These are phyloP conservation scores for Hypotaenidia philippensis DNA, from an alignment of 2,797 vertebrate species.

Conservation along the genomic window DNA sequence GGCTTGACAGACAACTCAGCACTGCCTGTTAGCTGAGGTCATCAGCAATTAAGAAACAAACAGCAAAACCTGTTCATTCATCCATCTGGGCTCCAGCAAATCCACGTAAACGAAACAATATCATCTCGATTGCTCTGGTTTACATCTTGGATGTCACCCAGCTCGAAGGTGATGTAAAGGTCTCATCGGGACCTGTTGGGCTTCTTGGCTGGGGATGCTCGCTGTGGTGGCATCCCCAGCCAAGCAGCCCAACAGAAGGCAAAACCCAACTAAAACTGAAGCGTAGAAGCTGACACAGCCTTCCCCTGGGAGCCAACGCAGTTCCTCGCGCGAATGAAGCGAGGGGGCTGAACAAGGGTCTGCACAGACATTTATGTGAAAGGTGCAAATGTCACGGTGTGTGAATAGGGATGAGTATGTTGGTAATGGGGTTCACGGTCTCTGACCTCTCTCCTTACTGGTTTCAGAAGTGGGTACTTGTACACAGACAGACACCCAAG, in stretches of 20 bases:
- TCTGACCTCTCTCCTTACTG: background rate
- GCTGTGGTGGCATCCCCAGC: background rate
- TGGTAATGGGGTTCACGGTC: rapidly evolving
- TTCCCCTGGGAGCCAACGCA: background rate
- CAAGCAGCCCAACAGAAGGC: background rate
- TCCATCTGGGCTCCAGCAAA: background rate
- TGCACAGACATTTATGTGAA: background rate
- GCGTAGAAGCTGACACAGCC: background rate
- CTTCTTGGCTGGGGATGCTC: too few species aligned
- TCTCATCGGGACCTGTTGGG: background rate
- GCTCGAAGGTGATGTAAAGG: background rate
- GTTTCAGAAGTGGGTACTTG: background rate
- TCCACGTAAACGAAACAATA: background rate
- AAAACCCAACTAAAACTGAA: background rate
- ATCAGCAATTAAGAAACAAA: background rate
- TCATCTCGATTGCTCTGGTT: background rate
- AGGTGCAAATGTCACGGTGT: rapidly evolving
- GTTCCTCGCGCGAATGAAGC: background rate
- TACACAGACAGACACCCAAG: background rate
- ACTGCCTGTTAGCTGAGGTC: background rate
- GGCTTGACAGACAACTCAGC: background rate
- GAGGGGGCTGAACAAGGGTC: background rate
- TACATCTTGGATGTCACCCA: background rate
- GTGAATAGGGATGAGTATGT: background rate
- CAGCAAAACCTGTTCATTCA: background rate